Evolutionary conservation across 35 echinoderm and acorn worm species (phyloP), one percentile per base, ranked within the genome.

Genomic region (Heliocidaris tuberculata): DNA sequence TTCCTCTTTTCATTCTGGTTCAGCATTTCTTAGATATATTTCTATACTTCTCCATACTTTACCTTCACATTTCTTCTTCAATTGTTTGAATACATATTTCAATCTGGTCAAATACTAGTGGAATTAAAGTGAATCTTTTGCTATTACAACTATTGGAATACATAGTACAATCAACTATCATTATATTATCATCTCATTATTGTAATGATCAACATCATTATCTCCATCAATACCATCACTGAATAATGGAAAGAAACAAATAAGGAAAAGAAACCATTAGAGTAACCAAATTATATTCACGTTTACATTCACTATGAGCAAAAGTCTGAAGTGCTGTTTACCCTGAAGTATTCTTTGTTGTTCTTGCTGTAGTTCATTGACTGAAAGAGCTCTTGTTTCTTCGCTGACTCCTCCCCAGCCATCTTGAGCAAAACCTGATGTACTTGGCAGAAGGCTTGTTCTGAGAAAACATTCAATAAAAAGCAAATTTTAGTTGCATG

Each of bases 311-410:
- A 7, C 8, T n/a, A n/a, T 78, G 10, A 56, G 52, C 11, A 56
- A 78, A 78, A 78, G 27, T 78, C 21, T 78, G 2, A 56, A 56
- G 65, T 78, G 19, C 7, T 27, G 8, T 78, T 96, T 95, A 97
- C 97, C 94, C 78, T 95, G 88, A 86, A 97, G 95, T 8, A 96
- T 47, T 87, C 70, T 94, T 30, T 95, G 97, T 60, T 97, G 97
- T 93, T 97, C 94, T 27, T 95, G 47, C 78, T 94, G 93, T 19
- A 97, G 92, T 24, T 96, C 95, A 94, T 94, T 65, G 27, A 95
- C 88, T 6, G 90, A 93, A 27, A 97, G 49, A 9, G 49, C 86
- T 49, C 94, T 95, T 12, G 95, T 96, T 48, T 97, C 95, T 49
- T 97, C 97, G 11, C 95, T 90, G 30, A 96, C 95, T 30, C 60